Evolutionary conservation across 2,797 vertebrate species (phyloP).

Genomic region (Mormyrops attenuatus): DNA sequence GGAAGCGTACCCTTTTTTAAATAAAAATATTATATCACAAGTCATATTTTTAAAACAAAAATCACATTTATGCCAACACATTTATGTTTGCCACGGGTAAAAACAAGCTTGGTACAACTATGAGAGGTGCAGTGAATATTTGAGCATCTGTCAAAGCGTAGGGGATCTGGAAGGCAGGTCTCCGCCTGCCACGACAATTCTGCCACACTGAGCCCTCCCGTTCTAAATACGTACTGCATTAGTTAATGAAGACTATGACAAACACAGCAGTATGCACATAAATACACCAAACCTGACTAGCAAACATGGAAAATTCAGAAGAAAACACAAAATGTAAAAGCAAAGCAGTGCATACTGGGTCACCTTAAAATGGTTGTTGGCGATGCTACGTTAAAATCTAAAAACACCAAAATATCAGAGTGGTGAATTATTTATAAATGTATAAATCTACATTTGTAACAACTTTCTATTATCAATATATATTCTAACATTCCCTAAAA

Average conservation of each 20-base stretch:
- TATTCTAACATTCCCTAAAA: background rate
- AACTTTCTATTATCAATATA: background rate
- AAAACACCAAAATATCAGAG: background rate
- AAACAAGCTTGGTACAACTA: background rate
- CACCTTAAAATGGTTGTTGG: background rate
- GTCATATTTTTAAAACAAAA: background rate
- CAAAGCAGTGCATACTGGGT: background rate
- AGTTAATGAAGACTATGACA: background rate
- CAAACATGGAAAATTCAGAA: background rate
- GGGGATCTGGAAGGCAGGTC: background rate
- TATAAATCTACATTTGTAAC: background rate
- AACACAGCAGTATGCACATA: background rate
- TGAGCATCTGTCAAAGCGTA: background rate
- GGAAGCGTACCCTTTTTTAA: background rate
- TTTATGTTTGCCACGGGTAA: background rate
- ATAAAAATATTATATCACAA: background rate
- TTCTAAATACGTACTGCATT: background rate
- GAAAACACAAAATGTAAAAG: background rate
- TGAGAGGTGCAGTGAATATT: background rate
- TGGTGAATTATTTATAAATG: conserved; percentile 2
- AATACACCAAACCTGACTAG: background rate
- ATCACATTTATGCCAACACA: background rate
- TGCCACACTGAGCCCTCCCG: background rate
- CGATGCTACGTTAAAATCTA: background rate
- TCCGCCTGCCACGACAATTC: background rate